Percentiles rank a stretch among this genome's conserved stretches.
phyloP scores from a whole-genome alignment of 2,797 vertebrate species.

The Rhyacichthys aspro region DNA sequence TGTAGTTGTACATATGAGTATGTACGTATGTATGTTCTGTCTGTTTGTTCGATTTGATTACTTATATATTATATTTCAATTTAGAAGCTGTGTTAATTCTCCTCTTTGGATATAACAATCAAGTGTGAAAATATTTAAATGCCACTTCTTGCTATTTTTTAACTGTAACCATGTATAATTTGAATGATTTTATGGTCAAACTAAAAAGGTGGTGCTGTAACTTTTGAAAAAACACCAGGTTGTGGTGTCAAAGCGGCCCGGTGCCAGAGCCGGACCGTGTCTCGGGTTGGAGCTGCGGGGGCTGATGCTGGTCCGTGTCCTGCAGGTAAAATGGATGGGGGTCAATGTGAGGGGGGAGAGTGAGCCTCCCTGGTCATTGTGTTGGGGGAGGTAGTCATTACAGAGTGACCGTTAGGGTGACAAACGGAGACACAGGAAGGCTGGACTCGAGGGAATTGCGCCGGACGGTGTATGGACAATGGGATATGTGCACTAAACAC shows the following conservation, averaged over 20 bases:
- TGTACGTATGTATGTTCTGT: too few species aligned
- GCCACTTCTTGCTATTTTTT: too few species aligned
- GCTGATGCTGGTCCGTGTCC: conserved; percentile 16
- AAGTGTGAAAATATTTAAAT: too few species aligned
- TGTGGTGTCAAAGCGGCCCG: conserved; percentile 9
- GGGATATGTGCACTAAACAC: conserved; percentile 43
- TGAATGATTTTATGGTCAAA: too few species aligned
- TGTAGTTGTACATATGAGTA: too few species aligned
- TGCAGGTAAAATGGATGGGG: conserved; percentile 65
- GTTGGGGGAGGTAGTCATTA: conserved; percentile 67
- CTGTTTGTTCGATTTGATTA: too few species aligned
- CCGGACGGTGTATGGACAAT: conserved; percentile 41
- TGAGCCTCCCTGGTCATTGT: conserved; percentile 56
- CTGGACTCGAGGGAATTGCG: conserved; percentile 59
- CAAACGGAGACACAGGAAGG: conserved; percentile 63
- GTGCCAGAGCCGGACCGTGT: conserved; percentile 10
- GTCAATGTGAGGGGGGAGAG: conserved; percentile 37
- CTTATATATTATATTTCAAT: too few species aligned
- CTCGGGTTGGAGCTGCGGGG: conserved; percentile 9
- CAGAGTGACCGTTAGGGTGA: conserved; percentile 70
- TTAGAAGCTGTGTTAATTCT: too few species aligned
- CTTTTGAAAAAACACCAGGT: not conserved
- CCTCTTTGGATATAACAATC: too few species aligned
- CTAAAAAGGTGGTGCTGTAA: not conserved
- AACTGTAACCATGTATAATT: too few species aligned